These are phyloP conservation scores for Napeogenes inachia DNA, from an alignment of 2,888 invertebrate genomes.

Conservation along the genomic window DNA sequence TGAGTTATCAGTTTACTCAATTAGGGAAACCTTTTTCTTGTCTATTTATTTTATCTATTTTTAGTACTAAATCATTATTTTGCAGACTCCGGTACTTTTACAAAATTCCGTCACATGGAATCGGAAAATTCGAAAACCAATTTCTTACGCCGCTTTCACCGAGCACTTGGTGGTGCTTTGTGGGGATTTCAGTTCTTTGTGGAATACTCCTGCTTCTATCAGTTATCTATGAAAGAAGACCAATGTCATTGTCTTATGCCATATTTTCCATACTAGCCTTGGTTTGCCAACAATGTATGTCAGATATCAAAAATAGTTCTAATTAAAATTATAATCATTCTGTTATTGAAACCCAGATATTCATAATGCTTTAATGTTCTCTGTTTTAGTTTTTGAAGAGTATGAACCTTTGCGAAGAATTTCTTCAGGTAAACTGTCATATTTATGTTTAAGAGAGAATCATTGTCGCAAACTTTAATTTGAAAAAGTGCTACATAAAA, in stretches of 20 bases:
- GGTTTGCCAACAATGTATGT: conserved; percentile 66
- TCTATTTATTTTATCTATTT: too few species aligned
- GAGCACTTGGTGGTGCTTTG: conserved; percentile 61
- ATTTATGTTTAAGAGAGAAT: too few species aligned
- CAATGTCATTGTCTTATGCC: conserved; percentile 47
- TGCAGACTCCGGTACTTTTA: conserved; percentile 57
- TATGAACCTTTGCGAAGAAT: conserved; percentile 27
- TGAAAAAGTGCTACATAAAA: background rate
- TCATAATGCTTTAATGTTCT: background rate
- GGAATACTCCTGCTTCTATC: conserved; percentile 49
- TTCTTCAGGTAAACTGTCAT: conserved; percentile 46
- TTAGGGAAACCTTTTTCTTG: too few species aligned
- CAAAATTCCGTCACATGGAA: conserved; percentile 52
- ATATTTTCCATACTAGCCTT: conserved; percentile 63
- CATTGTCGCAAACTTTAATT: too few species aligned
- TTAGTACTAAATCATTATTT: conserved; percentile 11
- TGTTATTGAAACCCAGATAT: too few species aligned
- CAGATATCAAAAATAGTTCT: conserved; percentile 41
- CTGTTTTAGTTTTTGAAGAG: conserved; percentile 58
- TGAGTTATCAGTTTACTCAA: conserved; percentile 37
- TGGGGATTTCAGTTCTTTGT: conserved; percentile 48
- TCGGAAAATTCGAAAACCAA: conserved; percentile 62
- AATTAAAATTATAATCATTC: too few species aligned
- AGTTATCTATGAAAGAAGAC: conserved; percentile 50
- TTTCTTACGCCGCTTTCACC: conserved; percentile 68